Conservation (phyloP, 1,140 invertebrate genomes). For the Aphaenogaster rudis region DNA sequence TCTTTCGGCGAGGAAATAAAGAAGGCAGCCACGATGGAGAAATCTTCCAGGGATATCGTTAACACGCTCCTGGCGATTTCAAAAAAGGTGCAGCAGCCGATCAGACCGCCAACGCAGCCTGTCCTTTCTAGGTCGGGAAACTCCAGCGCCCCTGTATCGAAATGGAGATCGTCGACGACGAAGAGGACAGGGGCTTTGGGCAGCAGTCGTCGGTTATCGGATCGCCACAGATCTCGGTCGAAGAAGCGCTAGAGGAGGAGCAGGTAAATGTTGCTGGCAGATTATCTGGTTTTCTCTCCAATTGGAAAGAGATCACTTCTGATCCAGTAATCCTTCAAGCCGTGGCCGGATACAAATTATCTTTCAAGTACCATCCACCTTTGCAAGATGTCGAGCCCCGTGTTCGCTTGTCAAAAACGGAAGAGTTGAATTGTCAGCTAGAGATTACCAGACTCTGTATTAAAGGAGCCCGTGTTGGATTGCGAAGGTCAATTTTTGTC, state of each 20-base stretch:
- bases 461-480: neutral
- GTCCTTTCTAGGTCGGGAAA: neutral
- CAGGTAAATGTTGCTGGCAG: neutral
- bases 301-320: neutral
- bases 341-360: neutral
- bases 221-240: neutral
- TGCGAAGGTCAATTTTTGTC: neutral
- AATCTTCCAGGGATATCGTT: neutral
- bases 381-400: neutral
- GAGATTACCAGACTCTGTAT: too few relatives aligned
- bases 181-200: neutral
- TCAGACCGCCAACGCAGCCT: neutral
- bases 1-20: too few relatives aligned
- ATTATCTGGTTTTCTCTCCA: neutral
- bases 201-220: neutral
- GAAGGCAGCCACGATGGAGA: too few relatives aligned
- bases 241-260: neutral
- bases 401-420: too few relatives aligned
- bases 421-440: too few relatives aligned
- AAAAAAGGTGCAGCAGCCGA: neutral
- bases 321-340: neutral
- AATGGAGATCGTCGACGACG: neutral
- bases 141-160: neutral
- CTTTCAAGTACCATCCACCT: neutral
- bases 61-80: neutral